Evolutionary conservation across 2,113 vertebrate species (phyloP), one percentile per base, ranked within the genome.

Genomic region (Ranitomeya variabilis): DNA sequence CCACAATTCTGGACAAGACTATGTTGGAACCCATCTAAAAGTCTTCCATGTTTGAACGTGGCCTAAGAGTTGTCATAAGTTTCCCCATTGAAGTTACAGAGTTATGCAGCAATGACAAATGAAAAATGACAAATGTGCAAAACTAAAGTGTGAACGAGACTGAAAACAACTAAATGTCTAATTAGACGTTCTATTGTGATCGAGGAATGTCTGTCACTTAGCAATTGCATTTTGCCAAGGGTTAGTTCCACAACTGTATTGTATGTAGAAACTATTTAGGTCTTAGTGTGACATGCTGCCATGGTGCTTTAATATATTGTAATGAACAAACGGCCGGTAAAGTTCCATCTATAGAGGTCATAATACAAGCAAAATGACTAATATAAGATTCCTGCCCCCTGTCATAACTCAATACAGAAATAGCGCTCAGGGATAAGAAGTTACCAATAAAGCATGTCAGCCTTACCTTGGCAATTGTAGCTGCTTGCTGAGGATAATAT

Each of bases 401-500:
- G 13, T 57, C 21, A 23, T 26, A 54, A 12, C 51, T n/a, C 31
- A 37, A 19, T n/a, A 55, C 19, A 26, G 45, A 57, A 11, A 14
- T 14, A 55, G 59, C 19, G 7, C 14, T 3, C 52, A 21, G 18
- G 45, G 11, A 4, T 55, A 78, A 78, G 21, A 23, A n/a, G 54
- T 80, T 23, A 23, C 52, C 55, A 54, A 80, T 4, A 18, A 6
- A 31, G 4, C 59, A 15, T 57, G 4, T 3, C 55, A 16, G 54
- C 4, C 31, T 94, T 91, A 97, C 98, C 97, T 97, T 97, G 52
- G 95, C 93, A 83, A 97, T 57, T 2, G 94, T 57, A 0, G 95
- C 95, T 0, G 96, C 96, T 87, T 97, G 96, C 89, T 99, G 97
- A 85, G 98, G 98, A 91, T 99, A 98, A 91, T 99, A 98, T 91